Percentiles rank a stretch among this genome's conserved stretches.
phyloP scores from a whole-genome alignment of 2,113 vertebrate genomes.

The Macquaria australasica region DNA sequence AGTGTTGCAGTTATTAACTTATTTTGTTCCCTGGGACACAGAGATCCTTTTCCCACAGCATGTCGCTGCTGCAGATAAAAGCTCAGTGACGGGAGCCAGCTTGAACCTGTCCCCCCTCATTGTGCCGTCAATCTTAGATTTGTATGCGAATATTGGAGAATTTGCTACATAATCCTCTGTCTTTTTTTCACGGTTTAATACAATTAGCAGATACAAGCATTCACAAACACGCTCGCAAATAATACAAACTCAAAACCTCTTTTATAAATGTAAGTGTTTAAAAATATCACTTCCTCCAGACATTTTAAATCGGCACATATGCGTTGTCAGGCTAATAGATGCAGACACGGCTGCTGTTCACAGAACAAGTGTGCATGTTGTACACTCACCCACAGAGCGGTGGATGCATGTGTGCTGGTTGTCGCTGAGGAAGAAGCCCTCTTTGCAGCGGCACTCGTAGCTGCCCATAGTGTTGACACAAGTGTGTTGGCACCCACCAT shows the following conservation, averaged over 20 bases:
- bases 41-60: slow-evolving; percentile 87
- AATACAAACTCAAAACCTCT: background rate
- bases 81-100: slow-evolving; percentile 74
- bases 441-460: slow-evolving; percentile 95
- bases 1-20: slow-evolving; percentile 83
- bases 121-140: slow-evolving; percentile 78
- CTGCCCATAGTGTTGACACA: slow-evolving; percentile 97
- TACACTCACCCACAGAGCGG: slow-evolving; percentile 91
- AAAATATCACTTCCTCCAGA: background rate
- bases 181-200: slow-evolving; percentile 56
- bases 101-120: slow-evolving; percentile 82
- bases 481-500: slow-evolving; percentile 95
- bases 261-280: background rate
- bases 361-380: background rate
- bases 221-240: background rate
- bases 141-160: slow-evolving; percentile 77
- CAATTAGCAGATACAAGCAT: slow-evolving; percentile 26
- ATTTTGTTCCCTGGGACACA: slow-evolving; percentile 84
- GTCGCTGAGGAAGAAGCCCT: slow-evolving; percentile 97
- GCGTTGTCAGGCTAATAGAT: background rate
- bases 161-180: slow-evolving; percentile 67
- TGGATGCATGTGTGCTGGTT: slow-evolving; percentile 99
- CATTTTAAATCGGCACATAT: background rate
- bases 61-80: slow-evolving; percentile 77
- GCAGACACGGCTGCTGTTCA: background rate